Evolutionary conservation across 2,888 invertebrate genomes (phyloP).

Genomic region (Trissolcus brochymenae): DNA sequence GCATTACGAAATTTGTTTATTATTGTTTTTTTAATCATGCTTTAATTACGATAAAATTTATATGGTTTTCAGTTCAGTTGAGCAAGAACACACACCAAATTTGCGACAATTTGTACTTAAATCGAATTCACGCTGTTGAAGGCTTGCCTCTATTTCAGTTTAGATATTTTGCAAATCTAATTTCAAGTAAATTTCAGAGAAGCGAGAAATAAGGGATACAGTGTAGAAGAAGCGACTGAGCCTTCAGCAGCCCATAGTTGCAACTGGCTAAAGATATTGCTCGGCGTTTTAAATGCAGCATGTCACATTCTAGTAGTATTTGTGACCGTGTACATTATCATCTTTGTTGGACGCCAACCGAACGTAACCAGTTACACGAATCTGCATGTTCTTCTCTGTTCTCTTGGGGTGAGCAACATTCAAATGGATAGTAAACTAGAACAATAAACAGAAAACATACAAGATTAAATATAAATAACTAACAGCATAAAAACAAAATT

Average conservation of each 20-base stretch:
- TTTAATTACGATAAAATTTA: not conserved
- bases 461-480: no score
- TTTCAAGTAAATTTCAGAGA: constrained; percentile 37
- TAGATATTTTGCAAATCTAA: constrained; percentile 31
- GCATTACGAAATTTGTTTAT: no score
- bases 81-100: constrained; percentile 8
- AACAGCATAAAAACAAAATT: no score
- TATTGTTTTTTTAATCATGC: no score
- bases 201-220: constrained; percentile 32
- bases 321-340: constrained; percentile 51
- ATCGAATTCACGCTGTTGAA: constrained; percentile 9
- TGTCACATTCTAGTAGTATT: constrained; percentile 58
- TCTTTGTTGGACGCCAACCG: constrained; percentile 20
- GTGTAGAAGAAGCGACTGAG: constrained; percentile 12
- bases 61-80: not conserved
- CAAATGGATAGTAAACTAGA: not conserved
- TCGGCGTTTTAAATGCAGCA: constrained; percentile 41
- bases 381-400: constrained; percentile 56
- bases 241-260: constrained; percentile 26
- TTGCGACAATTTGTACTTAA: constrained; percentile 16
- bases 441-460: no score
- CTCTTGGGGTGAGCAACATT: constrained; percentile 58
- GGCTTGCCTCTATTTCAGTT: constrained; percentile 16
- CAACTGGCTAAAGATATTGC: constrained; percentile 24
- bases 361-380: constrained; percentile 39